Base-by-base conservation (phyloP, 1,140 invertebrate species). In the Sweltsa coloradensis region DNA sequence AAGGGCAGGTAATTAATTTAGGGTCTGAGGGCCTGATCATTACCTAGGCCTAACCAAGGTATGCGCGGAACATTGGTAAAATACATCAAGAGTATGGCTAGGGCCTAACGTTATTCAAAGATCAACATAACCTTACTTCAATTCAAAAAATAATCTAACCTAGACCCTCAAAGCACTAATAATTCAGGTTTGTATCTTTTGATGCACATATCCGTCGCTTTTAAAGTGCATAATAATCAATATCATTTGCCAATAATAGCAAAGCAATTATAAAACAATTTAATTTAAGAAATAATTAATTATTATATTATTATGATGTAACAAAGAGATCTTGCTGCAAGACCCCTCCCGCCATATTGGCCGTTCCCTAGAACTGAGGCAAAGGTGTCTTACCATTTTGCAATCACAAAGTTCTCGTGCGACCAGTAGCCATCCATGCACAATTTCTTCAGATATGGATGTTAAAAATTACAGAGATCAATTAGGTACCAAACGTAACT, bases 331-430 rank as follows among this genome's bases (percentile, higher is more conserved):
- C 61, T 63, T 13, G 16, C 24, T 11, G 24, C 13, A 34, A 25
- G 21, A 34, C 34, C 53, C 45, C 55, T 60, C 59, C 71, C 61
- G 74, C 74, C 74, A 76, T 76, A 60, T 75, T 75, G 65, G 63
- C 60, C 62, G 61, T 63, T 58, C 55, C 55, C 53, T 52, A 45
- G 48, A 36, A 29, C 25, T 34, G 41, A 37, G 41, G 45, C 34
- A 39, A 43, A 34, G n/a, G n/a, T n/a, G n/a, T 23, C 74, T 76
- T 69, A 76, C 73, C 74, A 73, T 73, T 68, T 65, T 69, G 69
- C 71, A 71, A 74, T 75, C 71, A 69, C 68, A 67, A 73, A 70
- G 65, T 70, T 68, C 63, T 59, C 57, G 59, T 54, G 59, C 58
- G 62, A 61, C 64, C 60, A 53, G 58, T 50, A 53, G 62, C 65